Evolutionary conservation across 2,797 vertebrate species (phyloP).

Genomic region (Sebastes melanostomus): DNA sequence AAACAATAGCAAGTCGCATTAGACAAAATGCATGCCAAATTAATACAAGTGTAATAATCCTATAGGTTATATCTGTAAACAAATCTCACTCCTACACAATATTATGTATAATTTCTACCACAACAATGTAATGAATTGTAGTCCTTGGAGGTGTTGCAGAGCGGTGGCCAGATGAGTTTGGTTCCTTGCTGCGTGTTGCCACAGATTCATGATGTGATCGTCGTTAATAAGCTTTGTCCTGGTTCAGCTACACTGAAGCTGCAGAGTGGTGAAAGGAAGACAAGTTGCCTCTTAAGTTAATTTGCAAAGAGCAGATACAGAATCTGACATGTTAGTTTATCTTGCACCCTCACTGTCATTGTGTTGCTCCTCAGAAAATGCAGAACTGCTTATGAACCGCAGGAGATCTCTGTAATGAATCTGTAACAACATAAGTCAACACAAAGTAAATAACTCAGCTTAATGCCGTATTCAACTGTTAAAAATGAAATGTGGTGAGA

Average conservation of each 20-base stretch:
- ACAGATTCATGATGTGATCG: background rate
- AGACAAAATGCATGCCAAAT: background rate
- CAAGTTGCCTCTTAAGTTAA: background rate
- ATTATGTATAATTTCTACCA: background rate
- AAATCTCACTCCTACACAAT: no score
- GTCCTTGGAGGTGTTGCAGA: background rate
- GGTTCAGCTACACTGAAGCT: background rate
- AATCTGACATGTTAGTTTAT: background rate
- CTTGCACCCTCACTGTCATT: background rate
- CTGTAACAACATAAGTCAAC: background rate
- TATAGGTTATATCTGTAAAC: background rate
- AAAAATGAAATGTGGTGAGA: background rate
- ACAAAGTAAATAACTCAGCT: background rate
- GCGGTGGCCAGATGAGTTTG: background rate
- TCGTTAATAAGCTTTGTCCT: background rate
- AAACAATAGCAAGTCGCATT: background rate
- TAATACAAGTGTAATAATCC: no score
- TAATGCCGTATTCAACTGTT: background rate
- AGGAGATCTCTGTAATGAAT: constrained; percentile 32
- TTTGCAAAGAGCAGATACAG: background rate
- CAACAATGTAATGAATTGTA: no score
- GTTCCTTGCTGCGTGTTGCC: background rate
- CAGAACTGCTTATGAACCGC: background rate
- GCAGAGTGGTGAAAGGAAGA: background rate
- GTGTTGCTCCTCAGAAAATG: background rate